A percentile compares a stretch with the other conserved stretches of the same genome.
These are phyloP conservation scores for Gasteruption jaculator DNA, from an alignment of 2,888 invertebrate genomes.

Conservation along the genomic window DNA sequence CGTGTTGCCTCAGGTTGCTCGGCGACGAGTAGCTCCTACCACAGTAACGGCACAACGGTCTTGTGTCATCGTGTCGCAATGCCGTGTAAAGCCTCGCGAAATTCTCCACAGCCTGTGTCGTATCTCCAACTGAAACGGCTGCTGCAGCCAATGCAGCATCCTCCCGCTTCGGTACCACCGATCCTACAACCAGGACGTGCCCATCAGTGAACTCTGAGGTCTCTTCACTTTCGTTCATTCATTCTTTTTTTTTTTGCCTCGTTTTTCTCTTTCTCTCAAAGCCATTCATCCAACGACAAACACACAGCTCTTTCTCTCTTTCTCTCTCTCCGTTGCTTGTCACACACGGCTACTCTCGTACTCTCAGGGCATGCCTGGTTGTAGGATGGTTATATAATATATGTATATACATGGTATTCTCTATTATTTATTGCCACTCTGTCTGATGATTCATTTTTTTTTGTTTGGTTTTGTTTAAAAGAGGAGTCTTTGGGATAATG, in stretches of 20 bases:
- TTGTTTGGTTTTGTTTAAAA: constrained; percentile 11
- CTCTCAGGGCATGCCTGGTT: constrained; percentile 52
- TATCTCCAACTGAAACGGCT: constrained; percentile 30
- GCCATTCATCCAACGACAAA: constrained; percentile 13
- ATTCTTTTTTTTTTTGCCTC: constrained; percentile 14
- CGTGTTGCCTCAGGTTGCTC: constrained; percentile 72
- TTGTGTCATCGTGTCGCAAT: constrained; percentile 48
- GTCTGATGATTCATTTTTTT: constrained; percentile 9
- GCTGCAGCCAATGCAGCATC: constrained; percentile 38
- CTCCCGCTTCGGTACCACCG: constrained; percentile 48
- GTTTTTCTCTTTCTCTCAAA: constrained; percentile 15
- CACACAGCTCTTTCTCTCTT: constrained; percentile 6
- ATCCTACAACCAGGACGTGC: constrained; percentile 52
- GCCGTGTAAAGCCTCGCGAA: constrained; percentile 48
- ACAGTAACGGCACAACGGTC: constrained; percentile 68
- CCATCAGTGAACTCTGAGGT: constrained; percentile 38
- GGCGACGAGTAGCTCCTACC: constrained; percentile 69
- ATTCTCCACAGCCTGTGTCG: constrained; percentile 45
- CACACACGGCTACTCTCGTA: constrained; percentile 45
- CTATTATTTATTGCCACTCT: neutral
- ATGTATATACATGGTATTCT: constrained; percentile 11
- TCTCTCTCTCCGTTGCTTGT: constrained; percentile 16
- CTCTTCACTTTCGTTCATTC: constrained; percentile 20
- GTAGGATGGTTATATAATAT: constrained; percentile 50
- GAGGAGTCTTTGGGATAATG: too few relatives aligned